Base-by-base conservation (phyloP, 1,140 invertebrate species). In the Drosophila tristis region DNA sequence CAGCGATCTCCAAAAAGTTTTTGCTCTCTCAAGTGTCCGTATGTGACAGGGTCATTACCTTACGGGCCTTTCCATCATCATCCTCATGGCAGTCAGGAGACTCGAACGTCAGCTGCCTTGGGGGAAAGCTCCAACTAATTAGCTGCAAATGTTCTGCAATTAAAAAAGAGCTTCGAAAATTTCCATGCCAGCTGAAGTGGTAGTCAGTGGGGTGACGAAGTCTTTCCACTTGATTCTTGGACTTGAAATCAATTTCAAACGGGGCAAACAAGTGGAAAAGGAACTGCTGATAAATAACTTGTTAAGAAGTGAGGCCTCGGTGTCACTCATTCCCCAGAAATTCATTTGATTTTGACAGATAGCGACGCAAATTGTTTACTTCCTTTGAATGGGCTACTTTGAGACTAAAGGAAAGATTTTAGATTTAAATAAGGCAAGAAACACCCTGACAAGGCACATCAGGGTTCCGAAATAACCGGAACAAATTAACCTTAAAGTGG, bases 71-170 rank as follows among this genome's bases (percentile, higher is more conserved):
- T 39, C 35, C 11, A 35, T 11, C 31, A 35, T 31, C 29, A 31
- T 35, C 31, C 9, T 4, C 31, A 23, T 8, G 7, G 31, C 2
- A 39, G 35, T 13, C 15, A 35, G 50, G 29, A 39, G 61, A 31
- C 57, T 43, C n/a, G 31, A 48, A 44, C 39, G 31, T 13, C 25
- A 16, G 2, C 11, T 25, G 8, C 15, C 5, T 2, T 6, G 5
- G 29, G 26, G 39, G 20, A n/a, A 7, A 13, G 7, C 26, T 20
- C 15, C 53, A 48, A 48, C 75, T 84, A 87, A 87, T 87, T 84
- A 89, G 65, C 64, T 61, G 58, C 39, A 77, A 68, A 80, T 80
- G 79, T 66, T 78, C 59, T 60, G 47, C 71, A 87, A 89, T 87
- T 89, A 87, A 78, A 73, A 71, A 77, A 76, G 48, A 64, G 63